Conservation (phyloP, 2,888 invertebrate species). For the Drosophila paramelanica region DNA sequence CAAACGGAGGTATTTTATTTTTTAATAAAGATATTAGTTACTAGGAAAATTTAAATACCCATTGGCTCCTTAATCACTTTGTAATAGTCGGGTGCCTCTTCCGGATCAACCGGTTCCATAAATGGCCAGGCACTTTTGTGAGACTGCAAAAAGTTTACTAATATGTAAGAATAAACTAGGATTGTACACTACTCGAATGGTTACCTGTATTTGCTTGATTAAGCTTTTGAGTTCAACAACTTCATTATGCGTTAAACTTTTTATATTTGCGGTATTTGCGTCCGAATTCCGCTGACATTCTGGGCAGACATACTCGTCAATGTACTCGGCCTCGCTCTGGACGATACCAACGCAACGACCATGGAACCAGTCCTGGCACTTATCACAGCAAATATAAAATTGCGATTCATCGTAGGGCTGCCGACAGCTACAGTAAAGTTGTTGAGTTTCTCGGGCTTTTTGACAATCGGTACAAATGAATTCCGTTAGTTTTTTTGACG, state of each 20-base stretch:
- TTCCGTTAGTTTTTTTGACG: conserved; percentile 95
- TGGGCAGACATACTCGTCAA: conserved; percentile 98
- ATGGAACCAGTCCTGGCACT: conserved; percentile 99
- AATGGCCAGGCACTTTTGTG: conserved; percentile 99
- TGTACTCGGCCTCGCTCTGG: conserved; percentile 96
- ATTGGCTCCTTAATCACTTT: conserved; percentile 97
- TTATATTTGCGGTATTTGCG: conserved; percentile 96
- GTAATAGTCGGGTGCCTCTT: conserved; percentile 98
- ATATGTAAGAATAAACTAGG: background rate
- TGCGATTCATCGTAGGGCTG: conserved; percentile 99
- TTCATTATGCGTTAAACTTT: conserved; percentile 91
- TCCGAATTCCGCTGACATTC: conserved; percentile 96
- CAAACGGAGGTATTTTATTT: background rate
- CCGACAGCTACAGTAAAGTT: conserved; percentile 97
- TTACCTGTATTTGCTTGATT: conserved; percentile 94
- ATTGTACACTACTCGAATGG: background rate
- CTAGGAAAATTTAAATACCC: conserved; percentile 88
- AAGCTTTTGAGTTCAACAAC: conserved; percentile 93
- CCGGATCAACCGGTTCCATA: conserved; percentile 97
- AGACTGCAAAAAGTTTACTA: conserved; percentile 86
- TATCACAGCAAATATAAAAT: conserved; percentile 99
- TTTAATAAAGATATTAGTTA: background rate
- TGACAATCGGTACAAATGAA: conserved; percentile 95
- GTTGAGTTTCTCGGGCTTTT: conserved; percentile 94
- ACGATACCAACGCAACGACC: conserved; percentile 98